These are phyloP conservation scores for Epinephelus fuscoguttatus DNA, from an alignment of 2,113 vertebrate genomes.

Conservation along the genomic window DNA sequence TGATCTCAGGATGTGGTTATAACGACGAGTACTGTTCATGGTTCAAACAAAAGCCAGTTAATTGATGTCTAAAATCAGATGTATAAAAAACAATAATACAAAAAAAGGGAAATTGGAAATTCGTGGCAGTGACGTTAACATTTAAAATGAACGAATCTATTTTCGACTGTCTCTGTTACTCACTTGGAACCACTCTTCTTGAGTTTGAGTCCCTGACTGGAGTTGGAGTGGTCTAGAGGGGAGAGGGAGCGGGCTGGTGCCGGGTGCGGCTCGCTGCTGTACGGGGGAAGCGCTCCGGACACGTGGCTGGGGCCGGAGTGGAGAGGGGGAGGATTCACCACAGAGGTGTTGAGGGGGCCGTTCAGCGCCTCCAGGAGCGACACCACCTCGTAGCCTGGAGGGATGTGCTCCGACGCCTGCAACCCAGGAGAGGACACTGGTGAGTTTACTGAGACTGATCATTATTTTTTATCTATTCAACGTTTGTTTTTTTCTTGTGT, in stretches of 20 bases:
- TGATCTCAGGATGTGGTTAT: not conserved
- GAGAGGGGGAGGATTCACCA: conserved; percentile 84
- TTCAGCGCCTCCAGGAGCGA: conserved; percentile 97
- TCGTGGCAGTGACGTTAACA: too few relatives aligned
- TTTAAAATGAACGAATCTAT: too few relatives aligned
- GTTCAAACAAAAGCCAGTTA: too few relatives aligned
- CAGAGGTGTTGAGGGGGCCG: conserved; percentile 91
- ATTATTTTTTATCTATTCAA: not conserved
- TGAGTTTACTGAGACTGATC: not conserved
- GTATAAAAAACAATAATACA: too few relatives aligned
- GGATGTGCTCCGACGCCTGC: conserved; percentile 95
- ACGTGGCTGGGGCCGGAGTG: conserved; percentile 86
- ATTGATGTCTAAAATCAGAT: too few relatives aligned
- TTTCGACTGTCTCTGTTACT: conserved; percentile 64
- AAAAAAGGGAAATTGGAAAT: too few relatives aligned
- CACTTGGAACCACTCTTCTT: conserved; percentile 94
- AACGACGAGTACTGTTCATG: not conserved
- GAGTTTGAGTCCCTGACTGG: conserved; percentile 89
- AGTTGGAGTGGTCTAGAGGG: conserved; percentile 88
- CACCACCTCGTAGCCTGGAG: conserved; percentile 94
- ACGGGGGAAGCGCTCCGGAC: conserved; percentile 87
- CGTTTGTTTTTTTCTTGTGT: not conserved
- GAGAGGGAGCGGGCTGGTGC: conserved; percentile 86
- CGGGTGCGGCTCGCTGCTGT: conserved; percentile 87
- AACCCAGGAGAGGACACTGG: not conserved